A percentile compares a stretch with the other conserved stretches of the same genome.
phyloP scores from a whole-genome alignment of 2,888 invertebrate genomes.

The Mellilla xanthometata region DNA sequence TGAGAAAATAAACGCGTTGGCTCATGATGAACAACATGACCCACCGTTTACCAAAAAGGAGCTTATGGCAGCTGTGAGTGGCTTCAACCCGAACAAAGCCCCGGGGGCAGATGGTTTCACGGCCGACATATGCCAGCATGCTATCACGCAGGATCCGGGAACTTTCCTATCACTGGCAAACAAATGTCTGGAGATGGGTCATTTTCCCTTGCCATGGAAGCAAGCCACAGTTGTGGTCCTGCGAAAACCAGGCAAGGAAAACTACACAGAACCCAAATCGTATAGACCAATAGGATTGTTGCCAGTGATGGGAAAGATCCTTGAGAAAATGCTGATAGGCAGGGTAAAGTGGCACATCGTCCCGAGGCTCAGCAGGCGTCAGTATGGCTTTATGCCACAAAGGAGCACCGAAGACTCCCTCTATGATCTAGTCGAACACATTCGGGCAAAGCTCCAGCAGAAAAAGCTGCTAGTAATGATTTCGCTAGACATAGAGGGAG shows the following conservation, averaged over 20 bases:
- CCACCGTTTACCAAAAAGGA: background rate
- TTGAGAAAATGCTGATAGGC: background rate
- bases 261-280: background rate
- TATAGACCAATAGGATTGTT: background rate
- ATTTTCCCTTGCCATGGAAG: too few species aligned
- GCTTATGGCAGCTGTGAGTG: background rate
- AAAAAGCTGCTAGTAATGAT: constrained; percentile 1
- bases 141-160: background rate
- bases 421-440: constrained; percentile 2
- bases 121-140: constrained; percentile 7
- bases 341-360: background rate
- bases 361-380: constrained; percentile 20
- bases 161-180: background rate
- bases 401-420: constrained; percentile 14
- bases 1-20: background rate
- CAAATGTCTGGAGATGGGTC: background rate
- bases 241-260: background rate
- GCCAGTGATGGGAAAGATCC: background rate
- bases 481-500: constrained; percentile 12
- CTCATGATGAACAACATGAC: background rate
- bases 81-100: constrained; percentile 14
- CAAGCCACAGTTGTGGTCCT: background rate
- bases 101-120: constrained; percentile 14
- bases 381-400: constrained; percentile 19
- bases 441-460: background rate